phyloP scores from a whole-genome alignment of 2,797 vertebrate species.

The Etheostoma perlongum region DNA sequence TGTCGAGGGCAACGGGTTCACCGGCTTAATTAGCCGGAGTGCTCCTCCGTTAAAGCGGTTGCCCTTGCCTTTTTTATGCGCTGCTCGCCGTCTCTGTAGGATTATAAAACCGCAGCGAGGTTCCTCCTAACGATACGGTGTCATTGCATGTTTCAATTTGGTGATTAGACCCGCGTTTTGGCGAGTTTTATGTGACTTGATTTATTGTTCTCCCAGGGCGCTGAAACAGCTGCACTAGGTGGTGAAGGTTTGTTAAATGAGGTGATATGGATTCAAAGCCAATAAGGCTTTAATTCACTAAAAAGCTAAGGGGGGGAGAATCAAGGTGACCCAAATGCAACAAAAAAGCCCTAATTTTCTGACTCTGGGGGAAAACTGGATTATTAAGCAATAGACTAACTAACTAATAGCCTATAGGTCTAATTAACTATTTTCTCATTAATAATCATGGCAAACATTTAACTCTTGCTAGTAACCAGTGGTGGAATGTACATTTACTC shows the following conservation, averaged over 20 bases:
- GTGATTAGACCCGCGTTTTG: constrained; percentile 76
- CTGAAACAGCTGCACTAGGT: constrained; percentile 58
- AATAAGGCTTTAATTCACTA: constrained; percentile 44
- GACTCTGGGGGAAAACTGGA: constrained; percentile 15
- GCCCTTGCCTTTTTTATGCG: constrained; percentile 70
- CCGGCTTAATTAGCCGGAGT: constrained; percentile 81
- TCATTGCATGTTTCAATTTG: constrained; percentile 75
- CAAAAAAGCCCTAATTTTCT: constrained; percentile 20
- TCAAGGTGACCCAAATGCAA: constrained; percentile 66
- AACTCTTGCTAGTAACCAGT: too few species aligned
- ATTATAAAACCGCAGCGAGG: constrained; percentile 64
- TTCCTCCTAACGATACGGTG: constrained; percentile 63
- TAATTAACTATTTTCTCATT: constrained; percentile 7
- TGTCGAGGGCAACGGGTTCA: constrained; percentile 78
- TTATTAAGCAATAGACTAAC: neutral
- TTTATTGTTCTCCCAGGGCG: constrained; percentile 61
- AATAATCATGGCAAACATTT: neutral
- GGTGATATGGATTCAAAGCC: constrained; percentile 44
- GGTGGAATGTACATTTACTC: too few species aligned
- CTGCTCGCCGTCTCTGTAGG: constrained; percentile 63
- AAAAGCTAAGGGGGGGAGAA: constrained; percentile 32
- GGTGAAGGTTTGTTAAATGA: constrained; percentile 32
- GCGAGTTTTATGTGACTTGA: constrained; percentile 71
- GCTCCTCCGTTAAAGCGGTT: constrained; percentile 63
- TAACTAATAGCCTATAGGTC: neutral